These are phyloP conservation scores for Cinclus cinclus DNA, from an alignment of 2,113 vertebrate species.

Conservation along the genomic window DNA sequence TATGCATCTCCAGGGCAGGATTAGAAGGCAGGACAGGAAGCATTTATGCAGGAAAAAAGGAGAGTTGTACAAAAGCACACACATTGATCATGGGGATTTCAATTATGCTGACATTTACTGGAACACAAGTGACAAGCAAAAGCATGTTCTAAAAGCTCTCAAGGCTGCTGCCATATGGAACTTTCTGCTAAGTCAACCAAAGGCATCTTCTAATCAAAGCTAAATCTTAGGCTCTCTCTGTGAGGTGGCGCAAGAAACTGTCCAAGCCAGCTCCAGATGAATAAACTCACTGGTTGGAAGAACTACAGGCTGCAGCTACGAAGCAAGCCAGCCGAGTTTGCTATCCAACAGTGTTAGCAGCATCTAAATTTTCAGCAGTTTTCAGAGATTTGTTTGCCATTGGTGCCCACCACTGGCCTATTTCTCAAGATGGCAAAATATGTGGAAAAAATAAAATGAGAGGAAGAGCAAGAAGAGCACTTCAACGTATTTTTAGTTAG, in stretches of 20 bases:
- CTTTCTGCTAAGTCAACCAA: not conserved
- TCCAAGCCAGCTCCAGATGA: not conserved
- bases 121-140: constrained; percentile 40
- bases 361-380: not conserved
- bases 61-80: constrained; percentile 47
- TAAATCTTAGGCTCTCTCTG: not conserved
- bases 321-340: not conserved
- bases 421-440: not conserved
- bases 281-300: not conserved
- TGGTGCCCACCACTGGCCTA: fast-evolving
- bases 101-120: constrained; percentile 59
- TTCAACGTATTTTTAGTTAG: not conserved
- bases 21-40: constrained; percentile 64
- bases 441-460: not conserved
- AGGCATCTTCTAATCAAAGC: not conserved
- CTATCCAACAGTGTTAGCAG: not conserved
- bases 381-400: not conserved
- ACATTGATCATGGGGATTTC: constrained; percentile 49
- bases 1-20: constrained; percentile 60
- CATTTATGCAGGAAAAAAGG: constrained; percentile 32
- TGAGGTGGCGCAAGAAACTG: not conserved
- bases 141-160: constrained; percentile 1
- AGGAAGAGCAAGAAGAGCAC: not conserved
- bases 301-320: not conserved
- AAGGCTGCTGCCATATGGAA: constrained; percentile 1